phyloP scores from a whole-genome alignment of 2,113 vertebrate species.

The Cettia cetti region DNA sequence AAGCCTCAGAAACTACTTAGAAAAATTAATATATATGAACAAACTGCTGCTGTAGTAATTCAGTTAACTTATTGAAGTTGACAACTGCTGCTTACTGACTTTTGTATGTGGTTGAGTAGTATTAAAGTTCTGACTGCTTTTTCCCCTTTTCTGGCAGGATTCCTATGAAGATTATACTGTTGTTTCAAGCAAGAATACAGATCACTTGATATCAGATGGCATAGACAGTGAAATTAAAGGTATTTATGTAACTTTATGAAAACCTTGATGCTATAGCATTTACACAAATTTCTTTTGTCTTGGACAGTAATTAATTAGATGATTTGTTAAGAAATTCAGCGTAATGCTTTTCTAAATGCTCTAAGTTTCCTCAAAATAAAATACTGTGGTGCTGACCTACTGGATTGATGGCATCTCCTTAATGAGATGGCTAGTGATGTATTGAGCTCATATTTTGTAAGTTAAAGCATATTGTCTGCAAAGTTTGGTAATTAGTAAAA shows the following conservation, averaged over 20 bases:
- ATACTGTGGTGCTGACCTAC: neutral
- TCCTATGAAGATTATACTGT: constrained; percentile 76
- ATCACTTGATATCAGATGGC: constrained; percentile 77
- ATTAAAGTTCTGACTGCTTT: neutral
- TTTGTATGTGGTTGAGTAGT: neutral
- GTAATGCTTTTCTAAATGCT: neutral
- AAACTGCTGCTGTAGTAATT: neutral
- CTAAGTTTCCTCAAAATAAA: neutral
- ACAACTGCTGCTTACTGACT: neutral
- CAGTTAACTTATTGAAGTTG: neutral
- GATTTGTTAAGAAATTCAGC: neutral
- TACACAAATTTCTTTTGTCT: neutral
- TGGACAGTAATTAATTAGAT: neutral
- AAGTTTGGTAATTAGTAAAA: neutral
- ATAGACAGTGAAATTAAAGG: constrained; percentile 80
- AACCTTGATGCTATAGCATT: neutral
- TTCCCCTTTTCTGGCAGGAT: constrained; percentile 72
- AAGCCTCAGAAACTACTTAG: neutral
- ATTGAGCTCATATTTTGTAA: neutral
- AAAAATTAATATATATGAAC: neutral
- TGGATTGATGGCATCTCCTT: neutral
- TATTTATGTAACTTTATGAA: constrained; percentile 59
- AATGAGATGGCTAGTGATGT: neutral
- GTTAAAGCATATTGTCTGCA: neutral
- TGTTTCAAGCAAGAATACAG: constrained; percentile 73